phyloP scores from a whole-genome alignment of 2,113 vertebrate species.

The Pollimyrus isidori region DNA sequence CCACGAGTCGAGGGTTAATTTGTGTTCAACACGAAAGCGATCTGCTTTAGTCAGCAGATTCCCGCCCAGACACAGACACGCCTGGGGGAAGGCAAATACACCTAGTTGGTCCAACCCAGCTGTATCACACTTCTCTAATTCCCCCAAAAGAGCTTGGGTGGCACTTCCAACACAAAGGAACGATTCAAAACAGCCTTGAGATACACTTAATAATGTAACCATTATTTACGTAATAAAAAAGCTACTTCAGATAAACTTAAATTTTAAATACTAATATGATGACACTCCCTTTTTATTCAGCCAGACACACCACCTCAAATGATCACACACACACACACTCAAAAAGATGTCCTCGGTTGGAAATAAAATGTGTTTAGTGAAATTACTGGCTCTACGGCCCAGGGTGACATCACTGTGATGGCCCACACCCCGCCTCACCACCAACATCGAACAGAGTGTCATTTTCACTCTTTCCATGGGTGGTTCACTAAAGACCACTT shows the following conservation, averaged over 20 bases:
- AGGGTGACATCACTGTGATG: not conserved
- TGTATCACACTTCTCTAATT: not conserved
- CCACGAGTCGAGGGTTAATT: constrained; percentile 46
- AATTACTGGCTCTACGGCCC: not conserved
- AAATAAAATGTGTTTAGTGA: not conserved
- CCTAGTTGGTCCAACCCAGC: not conserved
- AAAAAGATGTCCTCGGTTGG: not conserved
- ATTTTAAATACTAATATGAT: not conserved
- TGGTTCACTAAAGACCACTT: not conserved
- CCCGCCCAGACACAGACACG: not conserved
- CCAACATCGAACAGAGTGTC: not conserved
- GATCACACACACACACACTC: not conserved
- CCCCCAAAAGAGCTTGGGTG: not conserved
- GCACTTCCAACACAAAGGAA: not conserved
- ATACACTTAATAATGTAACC: not conserved
- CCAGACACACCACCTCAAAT: not conserved
- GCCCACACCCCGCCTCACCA: not conserved
- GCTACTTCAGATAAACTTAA: not conserved
- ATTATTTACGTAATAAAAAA: not conserved
- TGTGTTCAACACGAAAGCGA: constrained; percentile 14
- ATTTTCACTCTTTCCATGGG: not conserved
- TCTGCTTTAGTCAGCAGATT: constrained; percentile 12
- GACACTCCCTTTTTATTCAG: not conserved
- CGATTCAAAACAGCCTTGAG: not conserved
- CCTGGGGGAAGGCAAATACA: not conserved